These are phyloP conservation scores for Colaptes auratus DNA, from an alignment of 2,113 vertebrate genomes.

Conservation along the genomic window DNA sequence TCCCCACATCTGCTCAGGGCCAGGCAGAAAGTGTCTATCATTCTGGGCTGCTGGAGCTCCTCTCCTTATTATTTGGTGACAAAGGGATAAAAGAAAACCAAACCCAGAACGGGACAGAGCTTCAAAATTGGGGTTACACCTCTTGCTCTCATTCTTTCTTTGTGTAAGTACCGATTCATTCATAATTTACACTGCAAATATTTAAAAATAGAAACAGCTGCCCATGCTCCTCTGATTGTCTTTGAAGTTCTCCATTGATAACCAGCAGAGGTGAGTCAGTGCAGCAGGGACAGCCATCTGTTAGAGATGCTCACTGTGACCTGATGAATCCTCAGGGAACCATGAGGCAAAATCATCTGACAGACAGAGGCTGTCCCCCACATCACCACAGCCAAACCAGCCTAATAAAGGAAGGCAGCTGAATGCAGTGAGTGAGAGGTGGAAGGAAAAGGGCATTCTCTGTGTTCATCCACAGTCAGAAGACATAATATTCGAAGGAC, in stretches of 20 bases:
- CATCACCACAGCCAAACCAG: background rate
- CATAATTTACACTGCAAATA: background rate
- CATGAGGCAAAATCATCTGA: background rate
- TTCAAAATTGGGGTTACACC: background rate
- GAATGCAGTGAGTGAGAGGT: background rate
- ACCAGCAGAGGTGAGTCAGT: background rate
- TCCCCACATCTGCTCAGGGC: background rate
- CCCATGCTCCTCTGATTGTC: background rate
- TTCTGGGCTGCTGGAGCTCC: background rate
- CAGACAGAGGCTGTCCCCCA: accelerated
- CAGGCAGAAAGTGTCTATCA: background rate
- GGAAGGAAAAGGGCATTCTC: background rate
- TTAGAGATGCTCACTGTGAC: background rate
- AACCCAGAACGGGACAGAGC: background rate
- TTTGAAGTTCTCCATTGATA: background rate
- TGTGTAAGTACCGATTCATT: background rate
- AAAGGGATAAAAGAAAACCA: background rate
- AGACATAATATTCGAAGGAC: background rate
- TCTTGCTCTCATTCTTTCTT: background rate
- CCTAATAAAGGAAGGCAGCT: background rate
- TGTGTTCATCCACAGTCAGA: background rate
- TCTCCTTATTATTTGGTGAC: background rate
- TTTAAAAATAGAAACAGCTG: background rate
- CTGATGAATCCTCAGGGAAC: background rate
- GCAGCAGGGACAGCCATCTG: background rate